phyloP scores from a whole-genome alignment of 2,113 vertebrate species.

The Pundamilia nyererei region DNA sequence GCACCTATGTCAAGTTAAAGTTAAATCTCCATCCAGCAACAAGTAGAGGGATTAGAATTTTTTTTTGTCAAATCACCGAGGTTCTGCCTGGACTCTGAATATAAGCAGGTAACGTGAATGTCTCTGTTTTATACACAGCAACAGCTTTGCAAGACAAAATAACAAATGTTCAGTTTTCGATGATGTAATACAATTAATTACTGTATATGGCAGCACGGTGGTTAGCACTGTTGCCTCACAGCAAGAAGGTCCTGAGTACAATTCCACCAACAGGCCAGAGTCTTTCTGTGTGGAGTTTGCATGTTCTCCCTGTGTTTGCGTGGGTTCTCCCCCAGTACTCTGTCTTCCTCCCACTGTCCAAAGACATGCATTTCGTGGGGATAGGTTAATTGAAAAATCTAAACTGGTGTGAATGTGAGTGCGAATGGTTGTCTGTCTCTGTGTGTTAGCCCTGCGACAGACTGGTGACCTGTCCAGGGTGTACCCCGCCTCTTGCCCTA shows the following conservation, averaged over 20 bases:
- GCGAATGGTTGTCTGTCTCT: accelerated
- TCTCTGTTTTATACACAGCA: not conserved
- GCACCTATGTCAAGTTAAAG: not conserved
- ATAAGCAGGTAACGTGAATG: not conserved
- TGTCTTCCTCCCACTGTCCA: accelerated
- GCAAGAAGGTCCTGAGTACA: not conserved
- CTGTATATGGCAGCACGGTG: accelerated
- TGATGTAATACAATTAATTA: not conserved
- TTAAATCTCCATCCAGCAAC: not conserved
- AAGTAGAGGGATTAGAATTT: not conserved
- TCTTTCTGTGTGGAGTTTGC: not conserved
- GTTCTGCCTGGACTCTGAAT: not conserved
- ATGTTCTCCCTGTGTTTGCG: accelerated
- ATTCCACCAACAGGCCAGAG: accelerated
- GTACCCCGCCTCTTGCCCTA: not conserved
- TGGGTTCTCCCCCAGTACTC: not conserved
- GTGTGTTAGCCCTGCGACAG: accelerated
- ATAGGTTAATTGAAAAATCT: not conserved
- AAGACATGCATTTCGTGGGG: not conserved
- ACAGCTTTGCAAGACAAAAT: not conserved
- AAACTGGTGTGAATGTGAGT: not conserved
- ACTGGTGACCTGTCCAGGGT: not conserved
- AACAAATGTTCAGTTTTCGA: not conserved
- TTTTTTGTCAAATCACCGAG: not conserved
- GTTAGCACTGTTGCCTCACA: not conserved